Conservation (phyloP, 2,888 invertebrate species). For the Ypsolopha scabrella region DNA sequence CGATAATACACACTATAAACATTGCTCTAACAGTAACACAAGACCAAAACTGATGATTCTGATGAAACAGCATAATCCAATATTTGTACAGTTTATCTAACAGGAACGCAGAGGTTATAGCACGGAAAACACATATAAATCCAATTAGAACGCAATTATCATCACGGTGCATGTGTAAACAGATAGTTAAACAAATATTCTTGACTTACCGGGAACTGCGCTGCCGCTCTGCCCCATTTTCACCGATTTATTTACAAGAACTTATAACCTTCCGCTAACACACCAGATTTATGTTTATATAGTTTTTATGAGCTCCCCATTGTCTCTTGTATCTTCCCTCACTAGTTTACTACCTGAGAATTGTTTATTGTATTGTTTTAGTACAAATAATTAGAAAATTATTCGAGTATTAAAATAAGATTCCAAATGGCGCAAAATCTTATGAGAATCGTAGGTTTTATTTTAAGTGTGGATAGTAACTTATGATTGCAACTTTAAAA, state of each 20-base stretch:
- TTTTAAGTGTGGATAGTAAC: background rate
- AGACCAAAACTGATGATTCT: too few relatives aligned
- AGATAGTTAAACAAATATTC: background rate
- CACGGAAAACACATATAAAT: conserved; percentile 13
- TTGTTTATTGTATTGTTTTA: conserved; percentile 14
- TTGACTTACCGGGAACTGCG: conserved; percentile 53
- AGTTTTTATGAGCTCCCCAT: too few relatives aligned
- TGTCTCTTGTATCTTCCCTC: background rate
- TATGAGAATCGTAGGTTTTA: conserved; percentile 18
- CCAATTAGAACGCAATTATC: conserved; percentile 31
- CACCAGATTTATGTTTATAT: background rate
- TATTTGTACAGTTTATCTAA: conserved; percentile 2
- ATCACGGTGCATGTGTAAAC: background rate
- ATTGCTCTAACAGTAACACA: background rate
- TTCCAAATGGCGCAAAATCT: conserved; percentile 14
- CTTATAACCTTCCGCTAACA: background rate
- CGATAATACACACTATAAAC: too few relatives aligned
- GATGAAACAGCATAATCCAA: conserved; percentile 12
- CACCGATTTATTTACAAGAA: background rate
- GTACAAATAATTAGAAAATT: background rate
- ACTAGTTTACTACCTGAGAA: conserved; percentile 17
- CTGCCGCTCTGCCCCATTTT: conserved; percentile 58
- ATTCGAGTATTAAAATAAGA: conserved; percentile 5
- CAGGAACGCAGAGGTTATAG: conserved; percentile 11
- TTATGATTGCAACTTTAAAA: background rate